Evolutionary conservation across 2,888 invertebrate genomes (phyloP), one percentile per base, ranked within the genome.

Genomic region (Caenorhabditis sp.): DNA sequence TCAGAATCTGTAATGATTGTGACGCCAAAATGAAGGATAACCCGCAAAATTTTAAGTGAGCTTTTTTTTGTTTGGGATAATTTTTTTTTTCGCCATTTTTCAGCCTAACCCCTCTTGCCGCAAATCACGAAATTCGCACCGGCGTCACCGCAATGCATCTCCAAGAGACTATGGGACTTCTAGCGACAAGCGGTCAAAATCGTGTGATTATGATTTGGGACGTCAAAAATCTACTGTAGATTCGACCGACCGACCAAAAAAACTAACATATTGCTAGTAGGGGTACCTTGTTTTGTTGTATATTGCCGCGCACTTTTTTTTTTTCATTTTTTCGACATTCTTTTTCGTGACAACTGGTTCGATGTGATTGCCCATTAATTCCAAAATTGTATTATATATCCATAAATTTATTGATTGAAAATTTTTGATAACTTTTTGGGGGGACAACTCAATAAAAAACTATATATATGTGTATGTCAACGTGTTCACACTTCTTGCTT

Each of bases 101-200:
- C 89, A 95, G 95, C 66, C 92, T 94, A 86, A 93, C 93, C 64
- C 94, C 97, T 0, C 90, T 97, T 88, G 97, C 97, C 27, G 93
- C 94, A 66, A 95, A 95, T 90, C 95, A 96, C 89, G 97, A 97
- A 89, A 93, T 94, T 84, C 95, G 95, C 89, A 96, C 97, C 88
- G 93, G 93, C 67, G 92, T 97, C 76, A 92, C 93, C 12, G 92
- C 92, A 53, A 93, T 97, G 92, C 78, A 82, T 58, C 91, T 96
- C n/a, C 95, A 97, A 90, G 94, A 94, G 88, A 92, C 93, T 61
- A 92, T 93, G 55, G 93, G 93, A 85, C 92, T 93, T 85, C 91
- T 97, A 88, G 91, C 95, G 75, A 95, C 97, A 2, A 94, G 95
- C 53, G 97, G 97, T 26, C 94, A 94, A 88, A 97, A 99, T 90